Base-by-base conservation (phyloP, 2,797 vertebrate genomes). In the Helicolenus hilgendorfi region DNA sequence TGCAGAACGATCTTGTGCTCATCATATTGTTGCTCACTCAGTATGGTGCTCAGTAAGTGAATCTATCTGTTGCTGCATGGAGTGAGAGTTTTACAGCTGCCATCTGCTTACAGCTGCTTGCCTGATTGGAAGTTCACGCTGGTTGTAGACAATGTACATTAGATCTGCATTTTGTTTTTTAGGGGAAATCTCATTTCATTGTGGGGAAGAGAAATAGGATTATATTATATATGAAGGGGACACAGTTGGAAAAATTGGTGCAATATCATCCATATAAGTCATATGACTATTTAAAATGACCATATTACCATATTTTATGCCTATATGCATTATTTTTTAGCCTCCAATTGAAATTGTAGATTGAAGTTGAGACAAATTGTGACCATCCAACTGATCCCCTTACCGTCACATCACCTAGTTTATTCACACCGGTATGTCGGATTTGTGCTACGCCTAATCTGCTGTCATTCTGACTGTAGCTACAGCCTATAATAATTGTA, bases 101-200 rank as follows among this genome's bases (percentile, higher is more conserved):
- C 87, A 77, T 78, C 81, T 74, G 79, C 68, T 60, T 77, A 67
- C 41, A 80, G 81, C 81, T 77, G 68, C 63, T 72, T 59, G 38
- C 26, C 72, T 90, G 72, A 75, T 84, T 86, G 41, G 74, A 83
- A 26, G 36, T 45, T 72, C 49, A 35, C 41, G 53, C 38, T 83
- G 36, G 77, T 56, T 71, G 41, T 41, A 24, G 35, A 78, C 1
- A 10, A 78, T 82, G 72, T 11, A 75, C 60, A 83, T 60, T 27
- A 58, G 74, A 56, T 60, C 5, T 49, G 27, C 26, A 14, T 72
- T 80, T 49, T 31, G 2, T 56, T 70, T 79, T 35, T 35, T 1
- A 35, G 35, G 11, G 20, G 4, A 55, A 71, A 24, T 64, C 8
- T 35, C 29, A 67, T 77, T 79, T 45, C 7, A 35, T 33, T 27